These are phyloP conservation scores for Chydorus sphaericus DNA, from an alignment of 2,888 invertebrate genomes.

Conservation along the genomic window DNA sequence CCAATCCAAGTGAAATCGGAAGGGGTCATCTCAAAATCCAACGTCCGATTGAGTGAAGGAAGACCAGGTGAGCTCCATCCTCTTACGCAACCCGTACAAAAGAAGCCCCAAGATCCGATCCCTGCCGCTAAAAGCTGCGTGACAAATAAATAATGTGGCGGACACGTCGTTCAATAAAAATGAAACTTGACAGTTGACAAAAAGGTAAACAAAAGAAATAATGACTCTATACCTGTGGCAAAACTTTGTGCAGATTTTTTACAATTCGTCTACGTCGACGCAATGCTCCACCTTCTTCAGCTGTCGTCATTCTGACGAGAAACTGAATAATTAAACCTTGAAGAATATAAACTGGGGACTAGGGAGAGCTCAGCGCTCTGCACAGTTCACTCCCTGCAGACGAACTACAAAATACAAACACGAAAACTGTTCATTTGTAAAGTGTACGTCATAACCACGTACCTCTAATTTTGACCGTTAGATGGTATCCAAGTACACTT, in stretches of 20 bases:
- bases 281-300: no score
- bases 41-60: constrained; percentile 14
- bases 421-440: constrained; percentile 5
- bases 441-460: no score
- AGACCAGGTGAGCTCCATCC: constrained; percentile 14
- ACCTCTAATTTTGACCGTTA: no score
- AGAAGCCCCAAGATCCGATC: no score
- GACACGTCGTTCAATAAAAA: neutral
- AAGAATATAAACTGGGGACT: no score
- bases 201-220: neutral
- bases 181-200: neutral
- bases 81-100: neutral
- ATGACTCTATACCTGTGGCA: constrained; percentile 5
- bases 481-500: no score
- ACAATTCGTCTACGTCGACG: neutral
- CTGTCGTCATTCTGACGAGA: no score
- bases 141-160: no score
- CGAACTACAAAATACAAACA: neutral
- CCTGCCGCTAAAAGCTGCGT: no score
- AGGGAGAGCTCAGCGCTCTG: no score
- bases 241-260: constrained; percentile 9
- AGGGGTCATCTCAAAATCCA: no score
- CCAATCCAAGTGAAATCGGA: constrained; percentile 15
- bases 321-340: no score
- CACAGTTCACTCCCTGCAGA: neutral